Conservation (phyloP, 1,140 invertebrate genomes). For the Dendroctonus valens region DNA sequence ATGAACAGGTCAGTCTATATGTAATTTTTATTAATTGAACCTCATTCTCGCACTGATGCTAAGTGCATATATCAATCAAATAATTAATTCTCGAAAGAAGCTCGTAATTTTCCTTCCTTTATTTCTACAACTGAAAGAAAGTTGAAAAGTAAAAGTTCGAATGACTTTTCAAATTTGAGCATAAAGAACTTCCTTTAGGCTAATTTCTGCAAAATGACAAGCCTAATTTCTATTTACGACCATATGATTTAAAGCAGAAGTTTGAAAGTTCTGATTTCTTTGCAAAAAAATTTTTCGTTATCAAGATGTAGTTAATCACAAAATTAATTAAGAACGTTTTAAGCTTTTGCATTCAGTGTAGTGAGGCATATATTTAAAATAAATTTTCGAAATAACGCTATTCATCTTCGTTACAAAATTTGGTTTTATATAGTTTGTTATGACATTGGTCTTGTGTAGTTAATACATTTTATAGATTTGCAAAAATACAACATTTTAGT, state of each 20-base stretch:
- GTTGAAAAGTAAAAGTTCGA: conserved; percentile 15
- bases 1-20: too few relatives aligned
- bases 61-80: conserved; percentile 5
- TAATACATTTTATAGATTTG: too few relatives aligned
- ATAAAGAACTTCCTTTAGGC: conserved; percentile 11
- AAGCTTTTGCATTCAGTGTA: too few relatives aligned
- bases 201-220: conserved; percentile 9
- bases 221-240: conserved; percentile 1
- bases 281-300: not conserved
- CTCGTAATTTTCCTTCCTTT: not conserved
- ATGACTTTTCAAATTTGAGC: conserved; percentile 11
- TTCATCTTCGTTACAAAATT: too few relatives aligned
- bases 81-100: conserved; percentile 9
- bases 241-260: conserved; percentile 9
- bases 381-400: too few relatives aligned
- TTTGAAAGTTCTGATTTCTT: conserved; percentile 5
- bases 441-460: too few relatives aligned
- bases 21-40: not conserved
- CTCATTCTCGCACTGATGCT: too few relatives aligned
- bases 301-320: too few relatives aligned
- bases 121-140: conserved; percentile 4
- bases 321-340: too few relatives aligned
- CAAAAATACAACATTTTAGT: too few relatives aligned
- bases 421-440: too few relatives aligned
- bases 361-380: too few relatives aligned